Conservation (phyloP, 2,797 vertebrate genomes). For the Cercopithecus neglectus region DNA sequence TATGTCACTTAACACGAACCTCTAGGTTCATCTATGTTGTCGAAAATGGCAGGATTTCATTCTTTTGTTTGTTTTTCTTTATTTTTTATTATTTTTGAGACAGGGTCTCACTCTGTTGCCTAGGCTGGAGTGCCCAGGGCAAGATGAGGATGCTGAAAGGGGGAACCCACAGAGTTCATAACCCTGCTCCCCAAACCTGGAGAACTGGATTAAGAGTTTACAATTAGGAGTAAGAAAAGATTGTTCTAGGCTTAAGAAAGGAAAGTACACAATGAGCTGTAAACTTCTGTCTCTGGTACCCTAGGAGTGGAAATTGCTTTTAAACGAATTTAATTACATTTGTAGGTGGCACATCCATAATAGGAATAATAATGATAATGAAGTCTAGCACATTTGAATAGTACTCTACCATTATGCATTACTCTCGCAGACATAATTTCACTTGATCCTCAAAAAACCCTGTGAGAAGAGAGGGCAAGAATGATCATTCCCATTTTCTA, state of each 20-base stretch:
- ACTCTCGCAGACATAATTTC: not conserved
- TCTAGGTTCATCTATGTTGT: not conserved
- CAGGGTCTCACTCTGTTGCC: not conserved
- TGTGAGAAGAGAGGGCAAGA: not conserved
- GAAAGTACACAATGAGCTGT: not conserved
- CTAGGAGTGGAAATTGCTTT: not conserved
- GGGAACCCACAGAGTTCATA: not conserved
- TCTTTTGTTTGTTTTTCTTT: not conserved
- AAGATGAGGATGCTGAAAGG: not conserved
- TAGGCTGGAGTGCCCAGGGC: not conserved
- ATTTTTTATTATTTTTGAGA: not conserved
- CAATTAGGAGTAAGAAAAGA: not conserved
- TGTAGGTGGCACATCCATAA: not conserved
- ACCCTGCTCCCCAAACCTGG: not conserved
- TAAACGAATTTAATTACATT: not conserved
- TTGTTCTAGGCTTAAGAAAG: not conserved
- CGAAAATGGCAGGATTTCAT: not conserved
- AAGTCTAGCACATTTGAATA: not conserved
- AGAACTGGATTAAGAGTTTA: not conserved
- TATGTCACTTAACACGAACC: not conserved
- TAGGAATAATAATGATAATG: not conserved
- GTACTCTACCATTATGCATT: not conserved
- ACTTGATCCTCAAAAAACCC: not conserved
- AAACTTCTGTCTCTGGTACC: not conserved
- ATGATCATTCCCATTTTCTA: not conserved